Base-by-base conservation (phyloP, 2,888 invertebrate species). In the Gymnoscelis rufifasciata region DNA sequence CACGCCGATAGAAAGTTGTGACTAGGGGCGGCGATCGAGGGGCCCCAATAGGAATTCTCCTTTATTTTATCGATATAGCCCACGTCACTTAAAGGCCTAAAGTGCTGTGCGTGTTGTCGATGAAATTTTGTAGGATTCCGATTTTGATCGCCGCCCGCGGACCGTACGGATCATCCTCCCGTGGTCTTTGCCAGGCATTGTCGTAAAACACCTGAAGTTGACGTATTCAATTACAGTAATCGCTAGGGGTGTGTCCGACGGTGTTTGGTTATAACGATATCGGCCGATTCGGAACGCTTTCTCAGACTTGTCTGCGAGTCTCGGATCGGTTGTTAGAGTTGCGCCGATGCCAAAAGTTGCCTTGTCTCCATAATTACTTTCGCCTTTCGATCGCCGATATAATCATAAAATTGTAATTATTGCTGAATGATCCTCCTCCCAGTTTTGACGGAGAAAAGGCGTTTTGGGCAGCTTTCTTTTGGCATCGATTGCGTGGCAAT, bases 51-150 rank as follows among this genome's bases (percentile, higher is more conserved):
- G 71, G 60, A 57, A 65, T 71, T 59, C 71, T 57, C 67, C 77
- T 77, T 68, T 73, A 70, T 79, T 78, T 69, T 63, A 65, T 71
- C 71, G 81, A 71, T 55, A 73, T 82, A 74, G 80, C 70, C 62
- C 76, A 74, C 77, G 71, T 74, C 73, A 62, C 74, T 86, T 84
- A 82, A 84, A 83, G 88, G 88, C 88, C 88, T 86, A 81, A 84
- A 84, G 83, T 68, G 71, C 73, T 83, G 81, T 77, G 78, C 60
- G 66, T 68, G 78, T 68, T 79, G 83, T 72, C 78, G 74, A 60
- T 74, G 60, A 72, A 74, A 83, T 79, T 76, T 69, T 79, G 75
- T 62, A 58, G 74, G 68, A 68, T 66, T 69, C 76, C 75, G 74
- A 78, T 70, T 72, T 68, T 69, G 78, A 74, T 67, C 77, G 77